These are phyloP conservation scores for Coranthus polyacanthus DNA, from an alignment of 2,797 vertebrate species.

Conservation along the genomic window DNA sequence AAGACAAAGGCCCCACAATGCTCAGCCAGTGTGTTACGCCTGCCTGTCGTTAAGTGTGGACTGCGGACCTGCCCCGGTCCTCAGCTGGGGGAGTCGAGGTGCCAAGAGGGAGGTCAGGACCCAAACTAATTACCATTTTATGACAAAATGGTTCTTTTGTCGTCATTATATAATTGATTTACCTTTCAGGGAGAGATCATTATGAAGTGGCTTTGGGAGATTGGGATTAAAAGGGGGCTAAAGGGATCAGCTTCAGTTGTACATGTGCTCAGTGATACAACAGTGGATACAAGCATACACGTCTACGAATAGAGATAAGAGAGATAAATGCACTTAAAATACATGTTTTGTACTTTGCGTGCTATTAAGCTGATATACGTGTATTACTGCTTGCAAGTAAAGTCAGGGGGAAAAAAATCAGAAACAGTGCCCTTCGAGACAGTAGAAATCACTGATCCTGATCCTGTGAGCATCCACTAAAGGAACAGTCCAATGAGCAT, in stretches of 20 bases:
- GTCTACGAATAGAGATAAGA: slow-evolving; percentile 11
- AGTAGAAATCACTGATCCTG: too few relatives aligned
- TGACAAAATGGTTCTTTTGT: slow-evolving; percentile 86
- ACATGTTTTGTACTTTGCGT: too few relatives aligned
- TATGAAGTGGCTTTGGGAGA: slow-evolving; percentile 75
- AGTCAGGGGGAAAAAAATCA: too few relatives aligned
- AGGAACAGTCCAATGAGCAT: slow-evolving; percentile 39
- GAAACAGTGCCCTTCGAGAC: too few relatives aligned
- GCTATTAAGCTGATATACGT: too few relatives aligned
- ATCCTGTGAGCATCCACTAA: slow-evolving; percentile 33
- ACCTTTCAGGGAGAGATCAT: slow-evolving; percentile 85
- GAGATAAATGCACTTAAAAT: too few relatives aligned
- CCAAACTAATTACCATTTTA: slow-evolving; percentile 89
- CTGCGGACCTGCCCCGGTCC: slow-evolving; percentile 91
- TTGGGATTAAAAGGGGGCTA: slow-evolving; percentile 53
- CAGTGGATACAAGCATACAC: slow-evolving; percentile 18
- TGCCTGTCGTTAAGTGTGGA: slow-evolving; percentile 96
- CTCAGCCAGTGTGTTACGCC: slow-evolving; percentile 95
- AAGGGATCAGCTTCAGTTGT: slow-evolving; percentile 60
- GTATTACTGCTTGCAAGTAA: too few relatives aligned
- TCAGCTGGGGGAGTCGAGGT: slow-evolving; percentile 95
- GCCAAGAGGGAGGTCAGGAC: slow-evolving; percentile 95
- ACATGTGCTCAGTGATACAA: slow-evolving; percentile 52
- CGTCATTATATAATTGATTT: slow-evolving; percentile 89
- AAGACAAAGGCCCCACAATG: slow-evolving; percentile 98